Conservation (phyloP, 1,140 invertebrate genomes). For the Acromyrmex heyeri region DNA sequence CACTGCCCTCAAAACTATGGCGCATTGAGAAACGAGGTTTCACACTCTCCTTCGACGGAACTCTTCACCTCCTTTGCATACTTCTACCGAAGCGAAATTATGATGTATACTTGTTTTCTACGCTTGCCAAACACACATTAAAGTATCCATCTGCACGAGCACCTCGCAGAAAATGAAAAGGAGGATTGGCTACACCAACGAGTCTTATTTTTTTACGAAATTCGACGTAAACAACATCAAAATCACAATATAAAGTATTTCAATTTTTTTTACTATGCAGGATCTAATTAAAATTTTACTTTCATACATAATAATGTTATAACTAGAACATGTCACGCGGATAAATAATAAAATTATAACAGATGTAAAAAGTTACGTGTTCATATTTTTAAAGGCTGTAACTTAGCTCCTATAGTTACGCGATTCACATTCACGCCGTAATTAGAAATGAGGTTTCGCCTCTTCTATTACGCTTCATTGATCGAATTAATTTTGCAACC, state of each 20-base stretch:
- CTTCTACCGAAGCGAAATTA: slow-evolving; percentile 22
- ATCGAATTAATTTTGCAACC: slow-evolving; percentile 48
- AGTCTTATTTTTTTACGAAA: background rate
- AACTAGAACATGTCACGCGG: background rate
- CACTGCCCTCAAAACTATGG: slow-evolving; percentile 53
- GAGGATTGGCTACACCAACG: background rate
- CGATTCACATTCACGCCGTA: background rate
- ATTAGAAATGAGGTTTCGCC: slow-evolving; percentile 38
- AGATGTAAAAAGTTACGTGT: background rate
- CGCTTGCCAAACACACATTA: slow-evolving; percentile 20
- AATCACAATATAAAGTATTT: background rate
- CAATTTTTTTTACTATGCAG: background rate
- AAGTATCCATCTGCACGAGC: background rate
- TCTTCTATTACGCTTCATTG: slow-evolving; percentile 40
- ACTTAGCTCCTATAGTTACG: background rate
- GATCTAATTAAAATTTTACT: slow-evolving; percentile 6
- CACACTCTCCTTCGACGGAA: slow-evolving; percentile 56
- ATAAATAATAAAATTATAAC: background rate
- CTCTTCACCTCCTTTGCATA: slow-evolving; percentile 39
- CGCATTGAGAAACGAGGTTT: slow-evolving; percentile 63
- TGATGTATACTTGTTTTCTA: slow-evolving; percentile 38
- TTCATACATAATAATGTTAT: background rate
- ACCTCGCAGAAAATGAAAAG: background rate
- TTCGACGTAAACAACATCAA: background rate
- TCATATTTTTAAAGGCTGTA: slow-evolving; percentile 12